These are phyloP conservation scores for Hylaea fasciaria DNA, from an alignment of 2,888 invertebrate species.

Conservation along the genomic window DNA sequence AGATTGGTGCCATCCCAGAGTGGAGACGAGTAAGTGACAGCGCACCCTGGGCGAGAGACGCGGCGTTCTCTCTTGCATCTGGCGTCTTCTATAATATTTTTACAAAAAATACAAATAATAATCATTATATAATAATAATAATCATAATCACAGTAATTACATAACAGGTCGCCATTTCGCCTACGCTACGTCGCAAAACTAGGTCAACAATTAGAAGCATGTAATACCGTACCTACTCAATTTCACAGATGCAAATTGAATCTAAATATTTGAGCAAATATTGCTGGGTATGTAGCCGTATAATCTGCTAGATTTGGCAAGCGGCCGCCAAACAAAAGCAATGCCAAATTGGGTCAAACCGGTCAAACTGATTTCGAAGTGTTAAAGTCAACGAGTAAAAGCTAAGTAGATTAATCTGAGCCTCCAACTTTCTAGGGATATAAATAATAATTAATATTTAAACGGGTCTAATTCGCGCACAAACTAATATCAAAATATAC, in stretches of 20 bases:
- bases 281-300: too few species aligned
- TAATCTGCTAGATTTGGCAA: constrained; percentile 24
- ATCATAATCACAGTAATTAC: too few species aligned
- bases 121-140: too few species aligned
- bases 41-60: too few species aligned
- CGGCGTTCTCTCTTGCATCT: too few species aligned
- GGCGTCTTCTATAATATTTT: too few species aligned
- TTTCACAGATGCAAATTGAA: constrained; percentile 17
- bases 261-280: constrained; percentile 30
- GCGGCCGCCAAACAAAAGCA: constrained; percentile 18
- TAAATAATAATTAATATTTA: too few species aligned
- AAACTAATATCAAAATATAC: too few species aligned
- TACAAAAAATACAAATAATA: too few species aligned
- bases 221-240: constrained; percentile 31
- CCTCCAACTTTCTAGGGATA: neutral
- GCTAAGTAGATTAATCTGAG: constrained; percentile 1
- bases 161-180: neutral
- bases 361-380: constrained; percentile 28
- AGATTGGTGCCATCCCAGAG: too few species aligned
- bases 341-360: constrained; percentile 27
- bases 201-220: constrained; percentile 4
- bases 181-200: constrained; percentile 2
- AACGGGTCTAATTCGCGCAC: too few species aligned
- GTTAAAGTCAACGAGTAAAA: constrained; percentile 18
- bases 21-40: too few species aligned